Evolutionary conservation across 2,797 vertebrate genomes (phyloP).

Genomic region (Eurystomus glaucurus): DNA sequence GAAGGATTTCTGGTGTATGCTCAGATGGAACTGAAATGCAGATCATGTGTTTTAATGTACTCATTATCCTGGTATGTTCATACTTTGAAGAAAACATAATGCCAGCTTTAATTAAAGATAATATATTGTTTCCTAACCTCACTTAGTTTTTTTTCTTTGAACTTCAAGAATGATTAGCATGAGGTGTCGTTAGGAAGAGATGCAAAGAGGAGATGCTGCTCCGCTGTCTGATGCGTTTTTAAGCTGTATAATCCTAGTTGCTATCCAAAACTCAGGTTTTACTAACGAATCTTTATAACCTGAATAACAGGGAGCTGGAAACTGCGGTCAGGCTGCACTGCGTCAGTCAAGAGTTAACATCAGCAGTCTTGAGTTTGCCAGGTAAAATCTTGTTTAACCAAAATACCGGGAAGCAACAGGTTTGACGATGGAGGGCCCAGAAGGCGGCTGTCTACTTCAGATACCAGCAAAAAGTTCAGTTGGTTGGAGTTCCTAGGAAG

Average conservation of each 20-base stretch:
- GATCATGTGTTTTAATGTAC: conserved; percentile 2
- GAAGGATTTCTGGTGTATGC: background rate
- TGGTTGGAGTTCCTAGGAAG: background rate
- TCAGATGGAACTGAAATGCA: conserved; percentile 3
- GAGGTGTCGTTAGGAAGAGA: background rate
- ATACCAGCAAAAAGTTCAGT: background rate
- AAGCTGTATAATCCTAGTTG: background rate
- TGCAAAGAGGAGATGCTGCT: background rate
- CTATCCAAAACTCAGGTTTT: background rate
- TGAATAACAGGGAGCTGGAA: background rate
- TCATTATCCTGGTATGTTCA: background rate
- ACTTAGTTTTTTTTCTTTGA: conserved; percentile 26
- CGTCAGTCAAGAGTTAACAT: background rate
- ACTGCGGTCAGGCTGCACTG: background rate
- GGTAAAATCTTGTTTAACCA: background rate
- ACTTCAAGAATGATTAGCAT: background rate
- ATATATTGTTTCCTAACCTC: conserved; percentile 58
- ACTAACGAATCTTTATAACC: background rate
- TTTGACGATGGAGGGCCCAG: background rate
- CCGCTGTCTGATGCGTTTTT: fast-evolving
- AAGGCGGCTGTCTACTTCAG: background rate
- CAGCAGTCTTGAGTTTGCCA: background rate
- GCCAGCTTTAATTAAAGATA: conserved; percentile 51
- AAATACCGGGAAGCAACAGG: conserved; percentile 17
- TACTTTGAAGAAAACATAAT: conserved; percentile 17